Percentiles rank a stretch among this genome's conserved stretches.
Evolutionary conservation across 2,797 vertebrate genomes (phyloP).

Genomic region (Labeo calbasu): DNA sequence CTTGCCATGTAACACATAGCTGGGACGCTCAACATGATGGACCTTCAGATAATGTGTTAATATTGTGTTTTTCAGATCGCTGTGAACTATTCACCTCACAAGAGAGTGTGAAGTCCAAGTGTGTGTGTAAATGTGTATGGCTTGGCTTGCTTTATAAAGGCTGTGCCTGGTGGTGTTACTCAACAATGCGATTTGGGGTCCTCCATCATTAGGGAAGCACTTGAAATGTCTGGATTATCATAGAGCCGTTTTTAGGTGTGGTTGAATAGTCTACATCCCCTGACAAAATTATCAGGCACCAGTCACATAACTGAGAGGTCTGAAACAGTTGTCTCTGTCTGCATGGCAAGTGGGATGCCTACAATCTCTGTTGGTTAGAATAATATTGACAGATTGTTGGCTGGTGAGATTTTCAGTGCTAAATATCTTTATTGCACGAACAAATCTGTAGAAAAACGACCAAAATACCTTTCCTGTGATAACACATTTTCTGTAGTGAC

Average conservation of each 20-base stretch:
- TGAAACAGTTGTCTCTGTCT: conserved; percentile 74
- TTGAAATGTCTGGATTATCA: conserved; percentile 81
- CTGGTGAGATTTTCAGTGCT: conserved; percentile 5
- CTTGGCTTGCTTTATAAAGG: conserved; percentile 58
- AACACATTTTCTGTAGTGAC: too few species aligned
- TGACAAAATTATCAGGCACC: conserved; percentile 78
- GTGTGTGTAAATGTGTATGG: conserved; percentile 15
- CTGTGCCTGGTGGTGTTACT: conserved; percentile 51
- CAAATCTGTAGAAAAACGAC: not conserved
- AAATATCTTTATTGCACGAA: not conserved
- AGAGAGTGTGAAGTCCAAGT: conserved; percentile 20
- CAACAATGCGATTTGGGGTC: conserved; percentile 59
- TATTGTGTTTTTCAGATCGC: not conserved
- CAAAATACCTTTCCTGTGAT: too few species aligned
- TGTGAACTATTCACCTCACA: conserved; percentile 12
- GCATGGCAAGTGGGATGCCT: conserved; percentile 63
- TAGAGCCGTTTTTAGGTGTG: conserved; percentile 75
- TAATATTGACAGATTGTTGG: not conserved
- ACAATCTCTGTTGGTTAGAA: conserved; percentile 65
- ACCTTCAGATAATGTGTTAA: conserved; percentile 14
- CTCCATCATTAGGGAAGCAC: conserved; percentile 68
- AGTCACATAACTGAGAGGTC: conserved; percentile 68
- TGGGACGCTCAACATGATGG: conserved; percentile 1
- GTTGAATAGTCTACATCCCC: conserved; percentile 73
- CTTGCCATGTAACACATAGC: conserved; percentile 6